Percentiles rank a stretch among this genome's conserved stretches.
Evolutionary conservation across 2,113 vertebrate genomes (phyloP).

Genomic region (Silurus glanis): DNA sequence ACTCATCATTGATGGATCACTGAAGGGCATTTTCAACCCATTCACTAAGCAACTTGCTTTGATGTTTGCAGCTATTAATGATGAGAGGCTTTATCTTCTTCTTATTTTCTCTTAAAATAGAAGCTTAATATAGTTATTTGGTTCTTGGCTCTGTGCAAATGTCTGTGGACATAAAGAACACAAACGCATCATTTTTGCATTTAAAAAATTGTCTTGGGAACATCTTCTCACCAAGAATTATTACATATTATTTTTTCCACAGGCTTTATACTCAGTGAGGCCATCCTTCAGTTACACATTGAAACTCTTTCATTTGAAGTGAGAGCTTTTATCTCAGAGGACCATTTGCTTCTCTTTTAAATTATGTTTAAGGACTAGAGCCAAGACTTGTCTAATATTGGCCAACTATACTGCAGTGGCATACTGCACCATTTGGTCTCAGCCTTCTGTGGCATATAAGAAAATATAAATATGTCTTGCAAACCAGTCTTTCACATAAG

Average conservation of each 20-base stretch:
- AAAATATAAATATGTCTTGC: constrained; percentile 11
- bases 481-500: not conserved
- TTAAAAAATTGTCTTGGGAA: constrained; percentile 7
- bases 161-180: not conserved
- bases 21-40: constrained; percentile 2
- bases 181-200: constrained; percentile 1
- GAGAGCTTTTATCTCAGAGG: constrained; percentile 8
- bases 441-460: not conserved
- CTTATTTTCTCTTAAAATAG: not conserved
- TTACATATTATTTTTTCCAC: not conserved
- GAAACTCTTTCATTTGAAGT: not conserved
- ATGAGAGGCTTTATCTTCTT: constrained; percentile 2
- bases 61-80: constrained; percentile 19
- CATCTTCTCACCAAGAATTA: constrained; percentile 9
- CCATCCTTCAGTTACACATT: not conserved
- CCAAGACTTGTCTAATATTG: constrained; percentile 18
- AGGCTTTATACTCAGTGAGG: not conserved
- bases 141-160: not conserved
- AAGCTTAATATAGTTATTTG: not conserved
- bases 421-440: constrained; percentile 10
- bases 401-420: not conserved
- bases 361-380: constrained; percentile 14
- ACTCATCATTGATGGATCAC: not conserved
- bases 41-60: constrained; percentile 23
- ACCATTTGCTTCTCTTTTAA: constrained; percentile 26